Conservation (phyloP, 2,888 invertebrate species). For the Dryocosmus kuriphilus region DNA sequence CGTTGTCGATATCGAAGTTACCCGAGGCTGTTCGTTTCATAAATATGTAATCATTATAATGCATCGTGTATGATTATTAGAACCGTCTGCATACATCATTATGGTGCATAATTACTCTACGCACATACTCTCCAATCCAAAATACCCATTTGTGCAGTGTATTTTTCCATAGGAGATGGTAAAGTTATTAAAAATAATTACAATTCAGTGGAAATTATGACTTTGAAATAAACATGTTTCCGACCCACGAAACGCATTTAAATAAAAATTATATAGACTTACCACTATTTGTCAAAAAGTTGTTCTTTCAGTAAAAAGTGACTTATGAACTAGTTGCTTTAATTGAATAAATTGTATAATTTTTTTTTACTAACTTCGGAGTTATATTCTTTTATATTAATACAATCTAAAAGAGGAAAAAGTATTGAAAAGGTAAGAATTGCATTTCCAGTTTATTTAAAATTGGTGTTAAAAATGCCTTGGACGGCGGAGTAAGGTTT, state of each 20-base stretch:
- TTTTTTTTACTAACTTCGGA: no score
- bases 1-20: constrained; percentile 4
- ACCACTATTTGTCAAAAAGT: no score
- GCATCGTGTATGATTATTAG: constrained; percentile 27
- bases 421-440: background rate
- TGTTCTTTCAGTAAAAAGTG: no score
- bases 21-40: constrained; percentile 20
- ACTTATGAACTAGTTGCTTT: no score
- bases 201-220: no score
- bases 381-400: background rate
- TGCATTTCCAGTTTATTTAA: background rate
- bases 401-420: background rate
- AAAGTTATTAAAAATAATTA: background rate
- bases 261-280: no score
- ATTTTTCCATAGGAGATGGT: background rate
- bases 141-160: background rate
- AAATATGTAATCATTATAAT: constrained; percentile 35
- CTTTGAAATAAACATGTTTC: no score
- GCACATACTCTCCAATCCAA: background rate
- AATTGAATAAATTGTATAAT: no score
- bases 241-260: no score
- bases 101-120: constrained; percentile 23
- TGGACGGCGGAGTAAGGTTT: constrained; percentile 18
- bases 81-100: constrained; percentile 6
- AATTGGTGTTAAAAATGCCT: background rate